A percentile compares a stretch with the other conserved stretches of the same genome.
These are phyloP conservation scores for Creontiades dilutus DNA, from an alignment of 2,888 invertebrate genomes.

Conservation along the genomic window DNA sequence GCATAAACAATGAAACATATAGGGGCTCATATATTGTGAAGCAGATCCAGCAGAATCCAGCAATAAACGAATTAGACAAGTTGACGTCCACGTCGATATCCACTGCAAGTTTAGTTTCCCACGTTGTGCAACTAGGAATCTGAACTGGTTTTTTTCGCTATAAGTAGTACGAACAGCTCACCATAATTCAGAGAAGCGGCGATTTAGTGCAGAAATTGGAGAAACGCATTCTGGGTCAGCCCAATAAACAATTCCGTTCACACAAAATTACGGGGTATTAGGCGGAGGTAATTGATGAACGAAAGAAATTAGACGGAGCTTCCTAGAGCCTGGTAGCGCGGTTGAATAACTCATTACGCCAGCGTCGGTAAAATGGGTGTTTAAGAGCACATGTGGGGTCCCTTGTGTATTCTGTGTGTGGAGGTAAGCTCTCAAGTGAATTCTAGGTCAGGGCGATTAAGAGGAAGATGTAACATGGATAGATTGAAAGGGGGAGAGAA, in stretches of 20 bases:
- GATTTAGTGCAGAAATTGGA: conserved; percentile 1
- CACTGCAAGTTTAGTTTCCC: background rate
- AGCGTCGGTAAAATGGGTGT: background rate
- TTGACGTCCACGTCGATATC: too few relatives aligned
- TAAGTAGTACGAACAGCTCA: background rate
- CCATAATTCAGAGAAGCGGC: background rate
- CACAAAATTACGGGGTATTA: conserved; percentile 1
- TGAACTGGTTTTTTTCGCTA: background rate
- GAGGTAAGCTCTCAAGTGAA: background rate
- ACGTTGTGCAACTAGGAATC: background rate
- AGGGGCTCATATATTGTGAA: too few relatives aligned
- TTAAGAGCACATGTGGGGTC: conserved; percentile 22
- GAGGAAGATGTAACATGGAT: conserved; percentile 9
- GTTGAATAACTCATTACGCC: conserved; percentile 39
- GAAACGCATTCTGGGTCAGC: conserved; percentile 21
- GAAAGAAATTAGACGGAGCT: background rate
- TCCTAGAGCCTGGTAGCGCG: conserved; percentile 2
- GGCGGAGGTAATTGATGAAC: conserved; percentile 3
- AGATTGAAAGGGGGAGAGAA: background rate
- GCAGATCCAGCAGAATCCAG: too few relatives aligned
- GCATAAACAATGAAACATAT: too few relatives aligned
- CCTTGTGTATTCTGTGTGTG: background rate
- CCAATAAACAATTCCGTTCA: conserved; percentile 22
- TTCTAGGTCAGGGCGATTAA: conserved; percentile 36
- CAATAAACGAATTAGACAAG: too few relatives aligned